These are phyloP conservation scores for Microctonus brassicae DNA, from an alignment of 2,888 invertebrate genomes.

Conservation along the genomic window DNA sequence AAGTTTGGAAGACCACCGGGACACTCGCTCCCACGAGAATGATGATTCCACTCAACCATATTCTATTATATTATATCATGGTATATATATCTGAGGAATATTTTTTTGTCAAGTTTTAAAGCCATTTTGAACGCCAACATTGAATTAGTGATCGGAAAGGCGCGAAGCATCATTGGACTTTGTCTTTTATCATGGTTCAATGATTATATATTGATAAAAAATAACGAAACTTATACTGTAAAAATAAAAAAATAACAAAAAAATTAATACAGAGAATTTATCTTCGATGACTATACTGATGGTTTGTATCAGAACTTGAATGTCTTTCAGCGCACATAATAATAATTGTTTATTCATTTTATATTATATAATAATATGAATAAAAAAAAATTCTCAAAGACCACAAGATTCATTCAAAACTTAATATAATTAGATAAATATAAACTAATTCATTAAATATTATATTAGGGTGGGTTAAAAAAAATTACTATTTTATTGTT, in stretches of 20 bases:
- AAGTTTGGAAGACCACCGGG: conserved; percentile 43
- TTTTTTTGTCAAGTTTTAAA: conserved; percentile 16
- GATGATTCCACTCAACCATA: conserved; percentile 6
- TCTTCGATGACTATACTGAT: too few relatives aligned
- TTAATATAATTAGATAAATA: too few relatives aligned
- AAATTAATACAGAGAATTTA: conserved; percentile 2
- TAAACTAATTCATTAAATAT: too few relatives aligned
- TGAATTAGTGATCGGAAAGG: conserved; percentile 32
- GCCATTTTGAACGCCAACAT: conserved; percentile 1
- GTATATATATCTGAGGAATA: neutral
- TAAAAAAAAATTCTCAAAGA: conserved; percentile 2
- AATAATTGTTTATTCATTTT: neutral
- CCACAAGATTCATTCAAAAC: too few relatives aligned
- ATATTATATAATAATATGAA: neutral
- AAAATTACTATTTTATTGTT: too few relatives aligned
- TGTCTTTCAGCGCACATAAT: neutral
- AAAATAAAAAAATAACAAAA: neutral
- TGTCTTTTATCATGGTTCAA: conserved; percentile 30
- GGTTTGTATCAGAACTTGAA: conserved; percentile 23
- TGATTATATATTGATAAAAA: conserved; percentile 5
- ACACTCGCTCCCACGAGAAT: conserved; percentile 29
- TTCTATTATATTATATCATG: neutral
- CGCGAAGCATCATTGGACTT: conserved; percentile 18
- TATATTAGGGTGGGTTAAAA: too few relatives aligned
- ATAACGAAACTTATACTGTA: neutral